Evolutionary conservation across 2,888 invertebrate species (phyloP), one percentile per base, ranked within the genome.

Genomic region (Athalia rosae): DNA sequence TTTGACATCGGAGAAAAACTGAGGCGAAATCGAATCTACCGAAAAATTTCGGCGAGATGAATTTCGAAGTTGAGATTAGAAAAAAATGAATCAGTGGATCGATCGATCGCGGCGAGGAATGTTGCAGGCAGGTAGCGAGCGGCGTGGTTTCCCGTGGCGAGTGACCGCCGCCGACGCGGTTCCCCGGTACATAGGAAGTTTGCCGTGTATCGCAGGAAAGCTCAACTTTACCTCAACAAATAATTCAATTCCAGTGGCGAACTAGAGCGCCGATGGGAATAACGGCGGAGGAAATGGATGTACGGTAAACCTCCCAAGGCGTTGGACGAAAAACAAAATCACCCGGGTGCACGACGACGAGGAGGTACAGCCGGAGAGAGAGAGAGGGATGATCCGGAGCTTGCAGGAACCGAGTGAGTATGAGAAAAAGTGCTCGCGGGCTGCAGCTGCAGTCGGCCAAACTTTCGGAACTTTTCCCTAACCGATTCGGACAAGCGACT

Each of bases 231-330:
- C 78, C 79, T 78, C 79, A 62, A 77, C 82, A 81, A 82, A 84
- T 84, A 82, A 84, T 84, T 84, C 82, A 84, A 84, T 83, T 81
- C 81, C 67, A 45, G 77, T 63, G 79, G 77, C 63, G 79, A 58
- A 77, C 64, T 45, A 50, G 61, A 71, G 56, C 71, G 74, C 74
- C 79, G 69, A 76, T 62, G 73, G 66, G 78, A 41, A 58, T 56
- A 64, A 50, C 76, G 41, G 15, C 13, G 69, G 11, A 56, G 76
- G 76, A 63, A 76, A 76, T 56, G 58, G 71, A 71, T 71, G 58
- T 56, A 71, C 48, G 61, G 74, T 50, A 47, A 74, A 62, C 61
- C 74, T 61, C 73, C 74, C 74, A 61, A 59, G 63, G 63, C 76
- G 76, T 66, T 56, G 28, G 53, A 47, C 76, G 63, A 64, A 66